phyloP scores from a whole-genome alignment of 2,113 vertebrate species.

The Thalassoma bifasciatum region DNA sequence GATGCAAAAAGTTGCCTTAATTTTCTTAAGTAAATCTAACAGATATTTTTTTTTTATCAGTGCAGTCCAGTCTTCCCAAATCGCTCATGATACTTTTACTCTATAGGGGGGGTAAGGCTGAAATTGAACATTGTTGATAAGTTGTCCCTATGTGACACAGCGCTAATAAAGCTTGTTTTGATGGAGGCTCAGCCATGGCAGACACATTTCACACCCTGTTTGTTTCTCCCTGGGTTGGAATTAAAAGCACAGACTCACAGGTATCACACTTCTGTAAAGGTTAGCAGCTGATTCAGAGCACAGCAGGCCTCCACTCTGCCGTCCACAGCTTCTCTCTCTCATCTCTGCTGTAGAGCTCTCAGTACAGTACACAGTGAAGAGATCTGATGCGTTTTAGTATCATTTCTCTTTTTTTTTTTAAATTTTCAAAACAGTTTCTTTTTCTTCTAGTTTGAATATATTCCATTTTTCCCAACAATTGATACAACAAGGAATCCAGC shows the following conservation, averaged over 20 bases:
- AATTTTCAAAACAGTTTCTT: no score
- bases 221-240: conserved; percentile 21
- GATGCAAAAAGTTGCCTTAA: no score
- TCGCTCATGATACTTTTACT: not conserved
- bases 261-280: conserved; percentile 32
- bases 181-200: not conserved
- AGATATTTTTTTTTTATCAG: no score
- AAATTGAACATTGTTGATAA: not conserved
- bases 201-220: conserved; percentile 22
- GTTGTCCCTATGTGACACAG: not conserved
- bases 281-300: conserved; percentile 32
- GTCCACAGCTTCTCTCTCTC: conserved; percentile 26
- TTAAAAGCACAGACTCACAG: conserved; percentile 30
- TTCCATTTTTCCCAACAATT: no score
- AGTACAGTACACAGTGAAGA: not conserved
- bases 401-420: not conserved
- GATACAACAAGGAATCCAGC: not conserved
- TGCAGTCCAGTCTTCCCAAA: no score
- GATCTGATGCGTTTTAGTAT: not conserved
- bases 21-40: no score
- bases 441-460: no score
- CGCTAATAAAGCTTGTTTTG: not conserved
- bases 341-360: conserved; percentile 8
- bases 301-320: conserved; percentile 32
- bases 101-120: not conserved